phyloP scores from a whole-genome alignment of 2,888 invertebrate species.

The Pterostichus madidus region DNA sequence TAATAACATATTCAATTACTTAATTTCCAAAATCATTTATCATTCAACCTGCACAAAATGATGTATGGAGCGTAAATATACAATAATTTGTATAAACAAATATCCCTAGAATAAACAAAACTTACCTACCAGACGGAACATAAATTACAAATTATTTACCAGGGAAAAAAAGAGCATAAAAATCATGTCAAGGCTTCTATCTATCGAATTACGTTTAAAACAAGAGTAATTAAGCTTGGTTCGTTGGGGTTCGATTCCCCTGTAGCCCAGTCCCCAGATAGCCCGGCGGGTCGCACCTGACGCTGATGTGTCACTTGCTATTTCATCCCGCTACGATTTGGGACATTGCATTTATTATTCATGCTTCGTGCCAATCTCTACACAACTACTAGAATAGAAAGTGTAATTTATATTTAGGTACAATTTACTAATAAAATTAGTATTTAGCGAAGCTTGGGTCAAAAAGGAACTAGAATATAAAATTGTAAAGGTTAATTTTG shows the following conservation, averaged over 20 bases:
- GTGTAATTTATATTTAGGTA: no score
- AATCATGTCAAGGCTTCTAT: conserved; percentile 50
- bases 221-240: conserved; percentile 62
- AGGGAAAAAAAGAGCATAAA: conserved; percentile 21
- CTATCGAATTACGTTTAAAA: conserved; percentile 63
- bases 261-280: not conserved
- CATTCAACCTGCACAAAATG: not conserved
- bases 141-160: conserved; percentile 50
- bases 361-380: no score
- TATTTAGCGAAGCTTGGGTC: no score
- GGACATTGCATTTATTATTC: no score
- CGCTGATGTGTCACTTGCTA: not conserved
- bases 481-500: no score
- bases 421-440: no score
- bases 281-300: conserved; percentile 29
- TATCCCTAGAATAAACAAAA: conserved; percentile 6
- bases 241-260: conserved; percentile 27
- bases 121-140: conserved; percentile 8
- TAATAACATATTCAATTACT: no score
- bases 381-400: no score
- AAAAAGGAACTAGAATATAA: no score
- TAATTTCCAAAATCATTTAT: no score
- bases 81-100: conserved; percentile 5
- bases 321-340: conserved; percentile 1
- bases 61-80: not conserved